Conservation (phyloP, 2,113 vertebrate genomes). For the Strigops habroptila region DNA sequence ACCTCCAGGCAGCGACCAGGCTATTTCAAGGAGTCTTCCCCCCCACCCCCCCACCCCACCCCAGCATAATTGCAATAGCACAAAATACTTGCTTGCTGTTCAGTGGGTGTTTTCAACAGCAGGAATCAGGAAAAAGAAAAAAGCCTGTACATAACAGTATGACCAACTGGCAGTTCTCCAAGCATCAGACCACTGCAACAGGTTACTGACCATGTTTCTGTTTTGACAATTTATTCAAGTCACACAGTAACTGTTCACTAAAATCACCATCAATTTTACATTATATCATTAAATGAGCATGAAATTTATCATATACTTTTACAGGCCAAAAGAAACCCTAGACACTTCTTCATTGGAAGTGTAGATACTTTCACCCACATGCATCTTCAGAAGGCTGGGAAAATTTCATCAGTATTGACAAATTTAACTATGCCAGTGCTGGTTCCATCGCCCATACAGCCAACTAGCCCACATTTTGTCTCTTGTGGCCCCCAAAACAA, state of each 20-base stretch:
- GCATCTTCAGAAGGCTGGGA: neutral
- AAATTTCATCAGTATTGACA: neutral
- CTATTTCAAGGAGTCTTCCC: neutral
- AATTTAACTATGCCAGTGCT: neutral
- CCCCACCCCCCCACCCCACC: too few species aligned
- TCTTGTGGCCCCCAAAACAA: neutral
- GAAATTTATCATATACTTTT: neutral
- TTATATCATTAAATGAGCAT: neutral
- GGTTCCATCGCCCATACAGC: neutral
- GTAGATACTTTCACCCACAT: neutral
- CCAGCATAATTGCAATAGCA: neutral
- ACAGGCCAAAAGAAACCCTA: neutral
- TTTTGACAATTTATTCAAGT: neutral
- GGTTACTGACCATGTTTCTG: neutral
- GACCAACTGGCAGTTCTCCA: neutral
- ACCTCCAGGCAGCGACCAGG: neutral
- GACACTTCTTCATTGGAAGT: neutral
- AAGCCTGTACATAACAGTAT: neutral
- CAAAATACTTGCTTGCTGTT: neutral
- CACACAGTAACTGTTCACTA: neutral
- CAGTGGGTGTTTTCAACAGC: neutral
- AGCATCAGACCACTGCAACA: neutral
- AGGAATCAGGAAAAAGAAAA: neutral
- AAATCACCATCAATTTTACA: neutral
- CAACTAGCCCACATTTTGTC: neutral